Evolutionary conservation across 2,797 vertebrate species (phyloP).

Genomic region (Typhlichthys subterraneus): DNA sequence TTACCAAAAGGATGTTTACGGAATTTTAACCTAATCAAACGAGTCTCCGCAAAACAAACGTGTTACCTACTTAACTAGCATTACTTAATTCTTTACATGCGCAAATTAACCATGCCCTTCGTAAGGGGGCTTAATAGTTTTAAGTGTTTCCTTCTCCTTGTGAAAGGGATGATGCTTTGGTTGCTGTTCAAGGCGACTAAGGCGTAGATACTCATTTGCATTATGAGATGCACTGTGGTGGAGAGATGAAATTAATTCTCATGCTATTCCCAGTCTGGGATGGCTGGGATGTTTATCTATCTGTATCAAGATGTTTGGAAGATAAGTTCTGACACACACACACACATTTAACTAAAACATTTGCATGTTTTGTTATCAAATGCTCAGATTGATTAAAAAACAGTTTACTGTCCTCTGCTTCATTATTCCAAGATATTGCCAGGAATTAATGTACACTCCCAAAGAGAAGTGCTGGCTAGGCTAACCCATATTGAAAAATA

Average conservation of each 20-base stretch:
- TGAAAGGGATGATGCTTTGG: conserved; percentile 11
- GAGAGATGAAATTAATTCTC: conserved; percentile 18
- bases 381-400: no score
- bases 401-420: no score
- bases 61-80: conserved; percentile 22
- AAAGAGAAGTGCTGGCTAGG: no score
- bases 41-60: conserved; percentile 27
- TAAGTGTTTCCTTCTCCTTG: not conserved
- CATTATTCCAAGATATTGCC: no score
- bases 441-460: no score
- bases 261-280: conserved; percentile 19
- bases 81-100: conserved; percentile 3
- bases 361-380: not conserved
- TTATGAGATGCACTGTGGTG: conserved; percentile 23
- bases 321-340: not conserved
- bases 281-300: conserved; percentile 11
- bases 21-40: conserved; percentile 47
- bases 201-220: conserved; percentile 29
- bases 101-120: no score
- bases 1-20: conserved; percentile 45
- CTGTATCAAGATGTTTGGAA: not conserved
- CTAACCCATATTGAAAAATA: no score
- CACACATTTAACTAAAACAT: not conserved
- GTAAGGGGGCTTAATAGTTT: no score
- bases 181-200: conserved; percentile 14